Evolutionary conservation across 2,113 vertebrate genomes (phyloP), one percentile per base, ranked within the genome.

Genomic region (Bambusicola thoracicus): DNA sequence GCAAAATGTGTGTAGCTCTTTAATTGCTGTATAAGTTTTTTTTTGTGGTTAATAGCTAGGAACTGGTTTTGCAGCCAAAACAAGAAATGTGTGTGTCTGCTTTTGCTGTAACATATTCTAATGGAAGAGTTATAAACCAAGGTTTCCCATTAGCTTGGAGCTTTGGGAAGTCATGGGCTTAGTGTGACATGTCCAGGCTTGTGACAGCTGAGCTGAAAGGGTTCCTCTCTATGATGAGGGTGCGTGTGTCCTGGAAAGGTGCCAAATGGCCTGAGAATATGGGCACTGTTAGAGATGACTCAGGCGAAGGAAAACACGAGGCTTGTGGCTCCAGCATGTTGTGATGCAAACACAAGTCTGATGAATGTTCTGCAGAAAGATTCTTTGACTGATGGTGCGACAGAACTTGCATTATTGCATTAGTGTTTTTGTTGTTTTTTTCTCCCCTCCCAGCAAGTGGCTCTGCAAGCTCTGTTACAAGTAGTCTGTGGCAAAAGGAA

Each of bases 251-350:
- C 65, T 83, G 92, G 68, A 92, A 59, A 22, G 14, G 65, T 93
- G 93, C 88, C 77, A 88, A 56, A 53, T 69, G 81, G 43, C 53
- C 77, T 51, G 66, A 93, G 85, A 90, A 66, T 93, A 34, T 84
- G 86, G 83, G 67, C 74, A n/a, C 68, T 95, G 82, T 90, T 90
- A 51, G 76, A 56, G 85, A n/a, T 93, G 85, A 93, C 69, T 96
- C 86, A 69, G 22, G 0, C 41, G 10, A 17, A n/a, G 58, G 55
- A 67, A 93, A 90, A 79, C 83, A 68, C 68, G 51, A 58, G 78
- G 46, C 68, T 90, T 0, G 24, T 94, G 88, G 83, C 73, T 93
- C 32, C 92, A 75, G 87, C 65, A 56, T 92, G 90, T 86, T 88
- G 80, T 82, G 83, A 29, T 94, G 82, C 58, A 81, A 92, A 92